Base-by-base conservation (phyloP, 2,888 invertebrate species). In the Aelia acuminata region DNA sequence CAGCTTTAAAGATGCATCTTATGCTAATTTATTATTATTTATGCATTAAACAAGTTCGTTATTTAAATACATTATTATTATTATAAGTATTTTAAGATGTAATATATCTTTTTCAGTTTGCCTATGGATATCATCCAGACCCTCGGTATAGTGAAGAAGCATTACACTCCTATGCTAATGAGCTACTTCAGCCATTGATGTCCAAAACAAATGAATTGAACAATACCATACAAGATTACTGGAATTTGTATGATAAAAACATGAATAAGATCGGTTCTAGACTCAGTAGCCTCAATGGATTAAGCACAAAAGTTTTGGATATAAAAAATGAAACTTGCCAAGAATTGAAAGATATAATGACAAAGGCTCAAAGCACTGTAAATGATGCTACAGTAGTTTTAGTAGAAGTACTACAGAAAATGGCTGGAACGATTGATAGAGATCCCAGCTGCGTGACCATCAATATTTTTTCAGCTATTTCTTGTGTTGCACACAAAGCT, bases 151-250 rank as follows among this genome's bases (percentile, higher is more conserved):
- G 80, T 43, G 80, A 80, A 80, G 80, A 80, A 47, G 22, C 43
- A 43, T 47, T 80, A n/a, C 80, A 80, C 18, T 43, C 43, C n/a
- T 80, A n/a, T 80, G 80, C 53, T 15, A 35, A 85, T 85, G 85
- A 85, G 20, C 85, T 85, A 85, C 10, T 85, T 0, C 49, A 85
- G 31, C 85, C 85, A 35, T 47, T 85, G 50, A 85, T 50, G 49
- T 35, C 11, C 7, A 85, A 50, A 49, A 85, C 85, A 49, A 50
- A 49, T 22, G 49, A 85, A 22, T 49, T 50, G 35, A 85, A 85
- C 22, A n/a, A 85, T 11, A 85, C 53, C 31, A 26, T 85, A 50
- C 18, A 50, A 31, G 85, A 85, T 8, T 85, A 85, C 39, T 53
- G 85, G 49, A 31, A n/a, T 13, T 20, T 4, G 11, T 85, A 50